Conservation (phyloP, 2,797 vertebrate species). For the Alosa sapidissima region DNA sequence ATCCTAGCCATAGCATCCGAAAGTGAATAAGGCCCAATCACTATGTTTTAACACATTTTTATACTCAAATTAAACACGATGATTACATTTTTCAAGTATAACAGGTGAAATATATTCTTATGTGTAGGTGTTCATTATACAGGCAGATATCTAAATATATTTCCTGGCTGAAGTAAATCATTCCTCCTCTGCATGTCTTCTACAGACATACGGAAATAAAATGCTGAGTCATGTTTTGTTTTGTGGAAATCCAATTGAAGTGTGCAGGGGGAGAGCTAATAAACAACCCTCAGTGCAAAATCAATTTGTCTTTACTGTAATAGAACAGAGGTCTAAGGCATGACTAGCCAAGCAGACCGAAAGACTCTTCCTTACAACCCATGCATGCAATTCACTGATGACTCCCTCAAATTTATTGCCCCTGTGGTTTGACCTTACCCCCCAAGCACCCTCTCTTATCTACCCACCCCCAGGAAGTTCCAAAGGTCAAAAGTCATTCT, state of each 20-base stretch:
- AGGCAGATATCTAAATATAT: constrained; percentile 8
- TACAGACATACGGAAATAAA: background rate
- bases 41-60: too few relatives aligned
- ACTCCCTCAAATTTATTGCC: constrained; percentile 12
- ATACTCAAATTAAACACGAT: too few relatives aligned
- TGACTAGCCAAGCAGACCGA: constrained; percentile 52
- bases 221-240: constrained; percentile 49
- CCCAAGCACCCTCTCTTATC: background rate
- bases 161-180: background rate
- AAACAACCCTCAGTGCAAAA: constrained; percentile 61
- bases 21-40: too few relatives aligned
- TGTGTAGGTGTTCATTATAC: background rate
- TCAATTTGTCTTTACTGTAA: constrained; percentile 65
- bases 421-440: background rate
- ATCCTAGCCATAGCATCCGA: too few relatives aligned
- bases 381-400: constrained; percentile 23
- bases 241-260: constrained; percentile 41
- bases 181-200: constrained; percentile 9
- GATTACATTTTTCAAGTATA: background rate
- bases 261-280: constrained; percentile 52
- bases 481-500: background rate
- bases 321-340: constrained; percentile 49
- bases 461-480: background rate
- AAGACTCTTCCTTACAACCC: constrained; percentile 30
- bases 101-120: background rate